Conservation (phyloP, 2,113 vertebrate species). For the Gymnocephalus cernua region DNA sequence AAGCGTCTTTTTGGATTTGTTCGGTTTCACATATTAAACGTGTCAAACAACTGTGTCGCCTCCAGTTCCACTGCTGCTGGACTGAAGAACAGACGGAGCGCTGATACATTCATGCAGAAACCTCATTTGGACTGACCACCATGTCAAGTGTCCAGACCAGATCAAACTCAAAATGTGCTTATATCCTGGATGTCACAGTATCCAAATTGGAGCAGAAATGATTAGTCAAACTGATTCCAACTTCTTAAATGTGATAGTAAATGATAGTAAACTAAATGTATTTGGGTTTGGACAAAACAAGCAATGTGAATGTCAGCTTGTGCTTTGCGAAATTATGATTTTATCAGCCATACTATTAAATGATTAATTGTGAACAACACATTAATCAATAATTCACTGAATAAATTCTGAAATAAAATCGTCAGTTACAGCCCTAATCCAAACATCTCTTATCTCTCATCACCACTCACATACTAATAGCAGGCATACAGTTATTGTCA, state of each 20-base stretch:
- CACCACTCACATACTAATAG: slow-evolving; percentile 5
- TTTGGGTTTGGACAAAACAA: background rate
- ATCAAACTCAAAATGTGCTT: background rate
- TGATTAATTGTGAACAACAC: background rate
- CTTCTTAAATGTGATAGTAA: background rate
- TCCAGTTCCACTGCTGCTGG: background rate
- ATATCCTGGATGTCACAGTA: background rate
- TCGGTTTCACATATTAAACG: background rate
- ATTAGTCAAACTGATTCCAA: background rate
- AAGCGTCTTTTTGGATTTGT: background rate
- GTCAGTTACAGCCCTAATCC: background rate
- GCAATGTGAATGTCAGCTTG: background rate
- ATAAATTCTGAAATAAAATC: background rate
- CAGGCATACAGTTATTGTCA: background rate
- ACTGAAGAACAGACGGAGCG: background rate
- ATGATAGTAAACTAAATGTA: background rate
- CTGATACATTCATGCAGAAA: background rate
- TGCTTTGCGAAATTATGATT: background rate
- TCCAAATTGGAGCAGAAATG: background rate
- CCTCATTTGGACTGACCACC: background rate
- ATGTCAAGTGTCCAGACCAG: background rate
- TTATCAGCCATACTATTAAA: background rate
- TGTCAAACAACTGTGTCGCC: slow-evolving; percentile 3
- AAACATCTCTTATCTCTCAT: background rate
- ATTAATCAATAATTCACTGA: background rate